These are phyloP conservation scores for Saturnia japonica DNA, from an alignment of 2,888 invertebrate species.

Conservation along the genomic window DNA sequence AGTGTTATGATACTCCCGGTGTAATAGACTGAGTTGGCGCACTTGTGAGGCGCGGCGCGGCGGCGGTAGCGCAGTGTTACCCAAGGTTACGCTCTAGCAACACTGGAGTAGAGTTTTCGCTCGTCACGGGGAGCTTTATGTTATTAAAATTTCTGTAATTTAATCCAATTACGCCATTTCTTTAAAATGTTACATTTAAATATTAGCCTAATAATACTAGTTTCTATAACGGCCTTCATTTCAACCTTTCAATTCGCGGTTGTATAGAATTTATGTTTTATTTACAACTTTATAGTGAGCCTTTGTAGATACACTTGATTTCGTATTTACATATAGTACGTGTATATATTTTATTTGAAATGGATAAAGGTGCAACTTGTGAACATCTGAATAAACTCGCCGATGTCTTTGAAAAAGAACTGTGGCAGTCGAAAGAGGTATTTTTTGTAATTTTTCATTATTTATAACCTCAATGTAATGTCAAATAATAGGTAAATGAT, in stretches of 20 bases:
- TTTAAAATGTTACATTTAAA: slow-evolving; percentile 62
- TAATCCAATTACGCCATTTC: slow-evolving; percentile 67
- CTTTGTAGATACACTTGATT: slow-evolving; percentile 43
- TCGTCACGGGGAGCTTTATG: slow-evolving; percentile 76
- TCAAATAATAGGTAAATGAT: slow-evolving; percentile 51
- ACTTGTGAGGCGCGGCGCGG: no score
- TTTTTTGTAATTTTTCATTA: slow-evolving; percentile 28
- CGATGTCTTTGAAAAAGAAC: slow-evolving; percentile 64
- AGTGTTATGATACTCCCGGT: no score
- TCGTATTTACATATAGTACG: slow-evolving; percentile 53
- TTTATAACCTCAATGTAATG: slow-evolving; percentile 65
- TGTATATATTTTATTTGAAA: slow-evolving; percentile 53
- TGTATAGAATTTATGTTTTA: slow-evolving; percentile 62
- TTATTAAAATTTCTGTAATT: slow-evolving; percentile 75
- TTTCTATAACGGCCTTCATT: slow-evolving; percentile 40
- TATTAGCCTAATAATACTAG: slow-evolving; percentile 37
- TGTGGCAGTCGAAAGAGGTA: slow-evolving; percentile 76
- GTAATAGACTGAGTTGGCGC: no score
- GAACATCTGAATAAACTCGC: slow-evolving; percentile 74
- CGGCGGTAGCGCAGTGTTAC: no score
- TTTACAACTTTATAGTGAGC: slow-evolving; percentile 60
- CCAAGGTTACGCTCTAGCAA: no score
- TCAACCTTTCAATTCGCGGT: slow-evolving; percentile 40
- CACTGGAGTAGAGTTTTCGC: slow-evolving; percentile 61
- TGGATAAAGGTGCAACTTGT: slow-evolving; percentile 77